phyloP scores from a whole-genome alignment of 2,113 vertebrate species.

The Lepus europaeus region DNA sequence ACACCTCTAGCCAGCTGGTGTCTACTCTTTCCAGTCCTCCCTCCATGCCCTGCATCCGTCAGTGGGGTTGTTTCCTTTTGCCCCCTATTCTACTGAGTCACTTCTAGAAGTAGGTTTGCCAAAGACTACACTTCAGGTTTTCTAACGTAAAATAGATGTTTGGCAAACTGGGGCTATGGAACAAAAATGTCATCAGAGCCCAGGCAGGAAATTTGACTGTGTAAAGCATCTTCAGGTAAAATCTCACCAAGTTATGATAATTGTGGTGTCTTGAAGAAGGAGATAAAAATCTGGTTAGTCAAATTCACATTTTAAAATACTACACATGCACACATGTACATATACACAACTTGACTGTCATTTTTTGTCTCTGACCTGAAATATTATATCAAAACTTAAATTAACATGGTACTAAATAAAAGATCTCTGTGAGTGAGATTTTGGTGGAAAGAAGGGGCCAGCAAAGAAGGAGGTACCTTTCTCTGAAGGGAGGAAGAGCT shows the following conservation, averaged over 20 bases:
- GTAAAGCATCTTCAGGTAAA: not conserved
- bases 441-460: too few species aligned
- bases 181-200: not conserved
- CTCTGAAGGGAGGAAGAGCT: too few species aligned
- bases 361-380: not conserved
- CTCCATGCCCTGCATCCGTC: not conserved
- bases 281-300: not conserved
- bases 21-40: not conserved
- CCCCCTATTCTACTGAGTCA: not conserved
- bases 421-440: too few species aligned
- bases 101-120: not conserved
- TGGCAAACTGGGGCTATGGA: not conserved
- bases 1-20: not conserved
- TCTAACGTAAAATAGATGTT: not conserved
- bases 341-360: not conserved
- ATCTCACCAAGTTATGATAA: not conserved
- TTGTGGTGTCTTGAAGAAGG: not conserved
- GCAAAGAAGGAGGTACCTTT: too few species aligned
- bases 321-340: not conserved
- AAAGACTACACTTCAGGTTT: not conserved
- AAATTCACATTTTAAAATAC: not conserved
- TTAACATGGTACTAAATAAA: not conserved
- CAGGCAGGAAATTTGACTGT: not conserved
- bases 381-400: conserved; percentile 1
- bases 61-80: too few species aligned